A percentile compares a stretch with the other conserved stretches of the same genome.
Conservation (phyloP, 2,797 vertebrate species). For the Phylloscopus collybita region DNA sequence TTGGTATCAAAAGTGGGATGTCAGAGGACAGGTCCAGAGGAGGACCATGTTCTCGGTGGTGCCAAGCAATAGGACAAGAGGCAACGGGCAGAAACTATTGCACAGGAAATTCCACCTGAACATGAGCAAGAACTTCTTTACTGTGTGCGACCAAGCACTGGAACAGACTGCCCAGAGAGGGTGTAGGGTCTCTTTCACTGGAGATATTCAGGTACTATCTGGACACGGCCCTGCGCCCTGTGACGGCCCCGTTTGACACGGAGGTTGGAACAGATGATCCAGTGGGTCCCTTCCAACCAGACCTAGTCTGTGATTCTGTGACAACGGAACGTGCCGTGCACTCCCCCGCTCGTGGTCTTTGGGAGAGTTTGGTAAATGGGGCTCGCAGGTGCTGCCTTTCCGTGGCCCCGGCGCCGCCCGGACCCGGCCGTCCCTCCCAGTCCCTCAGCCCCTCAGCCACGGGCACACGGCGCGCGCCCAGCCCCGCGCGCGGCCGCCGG, state of each 20-base stretch:
- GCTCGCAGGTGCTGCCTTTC: rapidly evolving
- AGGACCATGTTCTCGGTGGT: rapidly evolving
- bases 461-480: rapidly evolving
- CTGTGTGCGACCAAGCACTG: background rate
- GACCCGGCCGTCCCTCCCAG: too few species aligned
- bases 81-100: too few species aligned
- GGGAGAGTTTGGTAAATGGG: rapidly evolving
- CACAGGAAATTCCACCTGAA: background rate
- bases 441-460: background rate
- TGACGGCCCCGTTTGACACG: background rate
- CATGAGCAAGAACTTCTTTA: background rate
- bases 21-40: background rate
- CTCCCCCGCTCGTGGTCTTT: too few species aligned
- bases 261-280: rapidly evolving
- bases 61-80: background rate
- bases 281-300: too few species aligned
- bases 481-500: background rate
- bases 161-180: too few species aligned
- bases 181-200: rapidly evolving
- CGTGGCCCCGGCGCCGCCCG: background rate
- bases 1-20: rapidly evolving
- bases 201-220: rapidly evolving
- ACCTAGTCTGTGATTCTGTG: background rate
- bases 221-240: background rate
- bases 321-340: background rate